phyloP scores from a whole-genome alignment of 2,113 vertebrate genomes.

The Muntiacus muntjak region DNA sequence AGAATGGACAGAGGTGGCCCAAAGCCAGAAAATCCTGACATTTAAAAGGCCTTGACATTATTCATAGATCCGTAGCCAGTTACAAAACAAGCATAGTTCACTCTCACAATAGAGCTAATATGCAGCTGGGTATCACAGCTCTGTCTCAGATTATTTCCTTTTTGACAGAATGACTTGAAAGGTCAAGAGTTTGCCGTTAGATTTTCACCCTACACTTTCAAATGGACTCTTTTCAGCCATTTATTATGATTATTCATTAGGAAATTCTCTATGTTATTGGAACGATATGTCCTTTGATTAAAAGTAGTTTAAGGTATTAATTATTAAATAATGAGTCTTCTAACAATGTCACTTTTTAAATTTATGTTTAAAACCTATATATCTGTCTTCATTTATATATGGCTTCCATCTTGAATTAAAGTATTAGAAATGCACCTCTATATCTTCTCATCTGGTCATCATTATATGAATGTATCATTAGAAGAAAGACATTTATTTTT shows the following conservation, averaged over 20 bases:
- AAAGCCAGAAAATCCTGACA: constrained; percentile 70
- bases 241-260: constrained; percentile 47
- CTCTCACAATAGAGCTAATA: constrained; percentile 71
- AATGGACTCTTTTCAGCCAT: constrained; percentile 3
- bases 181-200: constrained; percentile 42
- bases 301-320: background rate
- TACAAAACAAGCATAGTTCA: constrained; percentile 13
- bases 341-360: background rate
- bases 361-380: background rate
- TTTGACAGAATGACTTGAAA: constrained; percentile 43
- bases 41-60: constrained; percentile 77
- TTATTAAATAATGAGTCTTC: background rate
- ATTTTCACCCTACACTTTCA: constrained; percentile 16
- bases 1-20: constrained; percentile 52
- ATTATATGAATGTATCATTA: background rate
- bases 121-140: constrained; percentile 12
- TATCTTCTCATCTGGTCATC: background rate
- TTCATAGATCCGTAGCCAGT: constrained; percentile 36
- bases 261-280: background rate
- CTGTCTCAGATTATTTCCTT: constrained; percentile 60
- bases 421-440: background rate
- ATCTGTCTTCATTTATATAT: background rate
- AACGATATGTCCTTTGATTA: background rate
- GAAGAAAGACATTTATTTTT: background rate
- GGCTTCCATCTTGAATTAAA: background rate